These are phyloP conservation scores for Drosophila littoralis DNA, from an alignment of 1,140 invertebrate genomes.

Conservation along the genomic window DNA sequence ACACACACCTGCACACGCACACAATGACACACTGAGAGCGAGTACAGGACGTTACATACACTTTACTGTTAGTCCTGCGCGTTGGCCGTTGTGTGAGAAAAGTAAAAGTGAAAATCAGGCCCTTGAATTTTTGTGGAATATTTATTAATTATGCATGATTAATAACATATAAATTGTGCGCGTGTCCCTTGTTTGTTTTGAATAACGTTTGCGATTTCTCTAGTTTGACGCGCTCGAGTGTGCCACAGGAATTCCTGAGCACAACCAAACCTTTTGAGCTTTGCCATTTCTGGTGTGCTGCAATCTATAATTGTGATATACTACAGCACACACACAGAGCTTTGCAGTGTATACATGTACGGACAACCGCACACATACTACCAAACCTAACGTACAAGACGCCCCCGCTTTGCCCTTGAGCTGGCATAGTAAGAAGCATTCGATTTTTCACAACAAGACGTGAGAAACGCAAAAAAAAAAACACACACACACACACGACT, in stretches of 20 bases:
- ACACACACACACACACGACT: constrained; percentile 14
- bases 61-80: constrained; percentile 62
- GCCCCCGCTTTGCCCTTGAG: constrained; percentile 75
- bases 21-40: constrained; percentile 15
- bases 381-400: constrained; percentile 53
- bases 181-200: constrained; percentile 34
- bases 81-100: constrained; percentile 64
- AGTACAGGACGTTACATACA: constrained; percentile 34
- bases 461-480: constrained; percentile 51
- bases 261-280: constrained; percentile 11
- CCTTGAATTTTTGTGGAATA: constrained; percentile 63
- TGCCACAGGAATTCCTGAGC: not conserved
- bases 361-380: constrained; percentile 15
- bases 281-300: constrained; percentile 52
- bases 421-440: constrained; percentile 55
- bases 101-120: constrained; percentile 80
- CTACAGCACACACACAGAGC: constrained; percentile 30
- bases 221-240: constrained; percentile 11
- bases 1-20: not conserved
- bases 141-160: constrained; percentile 76
- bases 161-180: constrained; percentile 26
- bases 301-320: constrained; percentile 70
- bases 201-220: constrained; percentile 19
- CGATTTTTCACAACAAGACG: constrained; percentile 80
- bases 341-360: constrained; percentile 29